These are phyloP conservation scores for Pao palembangensis DNA, from an alignment of 2,113 vertebrate genomes.

Conservation along the genomic window DNA sequence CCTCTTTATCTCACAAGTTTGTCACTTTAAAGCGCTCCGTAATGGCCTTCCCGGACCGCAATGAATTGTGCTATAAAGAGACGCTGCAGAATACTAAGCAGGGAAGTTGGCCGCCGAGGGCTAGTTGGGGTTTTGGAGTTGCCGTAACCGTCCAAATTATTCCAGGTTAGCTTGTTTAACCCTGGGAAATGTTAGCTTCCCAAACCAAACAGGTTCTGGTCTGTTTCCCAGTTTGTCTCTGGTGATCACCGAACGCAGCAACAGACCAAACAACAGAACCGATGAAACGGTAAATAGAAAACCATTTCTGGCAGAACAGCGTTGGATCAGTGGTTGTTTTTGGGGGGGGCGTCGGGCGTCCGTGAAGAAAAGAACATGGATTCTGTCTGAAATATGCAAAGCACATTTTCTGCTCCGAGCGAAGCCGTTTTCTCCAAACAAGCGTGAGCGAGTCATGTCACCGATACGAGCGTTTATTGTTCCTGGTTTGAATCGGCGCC, in stretches of 20 bases:
- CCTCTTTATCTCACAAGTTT: slow-evolving; percentile 49
- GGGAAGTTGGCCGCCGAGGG: not conserved
- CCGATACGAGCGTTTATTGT: slow-evolving; percentile 62
- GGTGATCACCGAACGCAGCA: no score
- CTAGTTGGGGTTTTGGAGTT: not conserved
- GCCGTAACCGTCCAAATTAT: no score
- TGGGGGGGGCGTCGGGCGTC: no score
- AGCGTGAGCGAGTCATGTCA: slow-evolving; percentile 62
- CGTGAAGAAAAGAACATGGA: not conserved
- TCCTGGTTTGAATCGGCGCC: slow-evolving; percentile 69
- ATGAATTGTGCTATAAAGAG: slow-evolving; percentile 40
- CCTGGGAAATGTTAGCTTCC: no score
- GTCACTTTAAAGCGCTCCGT: slow-evolving; percentile 52
- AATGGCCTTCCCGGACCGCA: slow-evolving; percentile 45
- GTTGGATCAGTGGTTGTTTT: not conserved
- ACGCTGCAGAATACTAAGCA: slow-evolving; percentile 26
- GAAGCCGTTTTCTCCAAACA: slow-evolving; percentile 6
- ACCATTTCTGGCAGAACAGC: not conserved
- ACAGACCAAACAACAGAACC: no score
- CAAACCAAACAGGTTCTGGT: no score
- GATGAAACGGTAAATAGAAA: not conserved
- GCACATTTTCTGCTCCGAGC: slow-evolving; percentile 49
- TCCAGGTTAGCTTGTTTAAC: no score
- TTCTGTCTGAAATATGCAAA: slow-evolving; percentile 40
- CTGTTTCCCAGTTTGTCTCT: no score